phyloP scores from a whole-genome alignment of 2,888 invertebrate species.

The Lasioglossum calceatum region DNA sequence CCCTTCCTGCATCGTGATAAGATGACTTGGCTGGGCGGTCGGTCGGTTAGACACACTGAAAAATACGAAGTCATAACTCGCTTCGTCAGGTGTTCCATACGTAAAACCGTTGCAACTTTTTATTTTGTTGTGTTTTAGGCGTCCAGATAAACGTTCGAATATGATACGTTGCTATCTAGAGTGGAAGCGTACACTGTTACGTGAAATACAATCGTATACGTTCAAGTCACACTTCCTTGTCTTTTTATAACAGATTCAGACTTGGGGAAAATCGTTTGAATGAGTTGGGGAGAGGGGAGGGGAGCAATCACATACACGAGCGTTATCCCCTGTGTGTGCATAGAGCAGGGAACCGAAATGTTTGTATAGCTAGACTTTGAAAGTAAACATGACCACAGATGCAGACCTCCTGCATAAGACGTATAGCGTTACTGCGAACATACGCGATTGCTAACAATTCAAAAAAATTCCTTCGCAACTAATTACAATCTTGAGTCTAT shows the following conservation, averaged over 20 bases:
- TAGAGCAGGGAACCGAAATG: not conserved
- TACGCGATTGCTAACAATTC: not conserved
- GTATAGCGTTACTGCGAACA: not conserved
- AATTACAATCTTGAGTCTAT: not conserved
- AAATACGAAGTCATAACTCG: not conserved
- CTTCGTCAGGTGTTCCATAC: conserved; percentile 24
- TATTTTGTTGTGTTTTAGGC: conserved; percentile 27
- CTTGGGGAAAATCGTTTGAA: conserved; percentile 4
- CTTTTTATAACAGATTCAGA: conserved; percentile 15
- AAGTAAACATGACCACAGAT: conserved; percentile 4
- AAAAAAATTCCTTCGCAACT: not conserved
- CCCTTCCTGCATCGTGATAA: conserved; percentile 46
- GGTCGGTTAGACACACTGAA: not conserved
- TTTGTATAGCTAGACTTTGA: not conserved
- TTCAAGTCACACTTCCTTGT: conserved; percentile 30
- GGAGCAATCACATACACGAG: not conserved
- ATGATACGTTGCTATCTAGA: conserved; percentile 14
- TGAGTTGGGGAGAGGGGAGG: not conserved
- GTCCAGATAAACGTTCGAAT: conserved; percentile 9
- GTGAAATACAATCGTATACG: conserved; percentile 45
- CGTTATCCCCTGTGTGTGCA: conserved; percentile 21
- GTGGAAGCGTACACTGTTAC: conserved; percentile 35
- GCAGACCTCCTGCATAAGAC: not conserved
- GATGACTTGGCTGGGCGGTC: conserved; percentile 33
- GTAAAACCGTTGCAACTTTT: conserved; percentile 15